Base-by-base conservation (phyloP, 2,888 invertebrate genomes). In the Vesta saturnalis region DNA sequence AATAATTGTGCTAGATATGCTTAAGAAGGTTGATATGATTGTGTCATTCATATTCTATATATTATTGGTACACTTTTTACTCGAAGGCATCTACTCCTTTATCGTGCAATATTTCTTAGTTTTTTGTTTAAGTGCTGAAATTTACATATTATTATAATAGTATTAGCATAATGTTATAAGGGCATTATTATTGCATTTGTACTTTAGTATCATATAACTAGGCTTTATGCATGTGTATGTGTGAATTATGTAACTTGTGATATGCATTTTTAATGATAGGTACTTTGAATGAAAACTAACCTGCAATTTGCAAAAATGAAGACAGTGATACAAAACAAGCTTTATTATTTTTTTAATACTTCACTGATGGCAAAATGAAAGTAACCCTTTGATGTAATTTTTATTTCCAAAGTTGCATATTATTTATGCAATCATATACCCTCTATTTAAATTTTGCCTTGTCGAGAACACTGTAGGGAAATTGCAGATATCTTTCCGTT, bases 1-100 rank as follows among this genome's bases (percentile, higher is more conserved):
- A 54, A 21, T 22, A 61, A 64, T 69, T 69, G 61, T 66, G 70
- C 61, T 55, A 66, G 47, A 58, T 39, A 61, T 57, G 54, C 60
- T 49, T 43, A 35, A 18, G 30, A 57, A 52, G 43, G 18, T 57
- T 64, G 39, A 30, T 59, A 64, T 58, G 58, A 64, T 64, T 49
- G 59, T 65, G 65, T 60, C 65, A 65, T 43, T 60, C 55, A 65
- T 15, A 12, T 64, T 52, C 49, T 49, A 60, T 60, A 47, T 60
- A 49, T 60, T 49, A 49, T 39, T 39, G 8, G 39, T 39, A 39
- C 39, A 39, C 39, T 39, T 1, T 39, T 8, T 39, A 12, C 39
- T 39, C 12, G 39, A 39, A 39, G 39, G 39, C 39, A 39, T 39
- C 12, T 39, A 12, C 8, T 39, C 12, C n/a, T 39, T n/a, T 10